Percentiles rank a stretch among this genome's conserved stretches.
Conservation (phyloP, 37 sponge, comb jelly and placozoan genomes). For the Aphrocallistes beatrix region DNA sequence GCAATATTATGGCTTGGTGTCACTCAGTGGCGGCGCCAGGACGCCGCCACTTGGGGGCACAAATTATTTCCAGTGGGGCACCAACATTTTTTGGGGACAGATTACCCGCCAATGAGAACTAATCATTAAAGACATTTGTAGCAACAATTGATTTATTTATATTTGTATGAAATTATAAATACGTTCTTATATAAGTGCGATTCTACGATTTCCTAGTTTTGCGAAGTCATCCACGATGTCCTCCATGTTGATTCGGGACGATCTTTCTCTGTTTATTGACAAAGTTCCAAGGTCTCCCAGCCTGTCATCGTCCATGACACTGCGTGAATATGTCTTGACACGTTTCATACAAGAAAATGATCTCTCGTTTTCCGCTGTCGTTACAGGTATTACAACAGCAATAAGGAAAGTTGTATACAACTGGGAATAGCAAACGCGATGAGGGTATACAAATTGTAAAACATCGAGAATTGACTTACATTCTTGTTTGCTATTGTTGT, state of each 20-base stretch:
- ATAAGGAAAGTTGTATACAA: background rate
- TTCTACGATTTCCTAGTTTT: background rate
- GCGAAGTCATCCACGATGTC: background rate
- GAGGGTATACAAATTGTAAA: background rate
- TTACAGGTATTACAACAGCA: background rate
- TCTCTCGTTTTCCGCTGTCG: background rate
- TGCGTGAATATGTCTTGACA: background rate
- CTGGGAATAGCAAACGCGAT: background rate
- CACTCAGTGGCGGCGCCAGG: slow-evolving; percentile 12
- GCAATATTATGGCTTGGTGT: too few relatives aligned
- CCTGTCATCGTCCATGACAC: background rate
- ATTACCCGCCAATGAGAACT: background rate
- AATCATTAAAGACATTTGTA: too few relatives aligned
- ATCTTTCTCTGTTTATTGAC: background rate
- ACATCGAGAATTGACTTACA: background rate
- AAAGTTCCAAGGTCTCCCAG: slow-evolving; percentile 9
- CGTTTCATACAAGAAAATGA: slow-evolving; percentile 6
- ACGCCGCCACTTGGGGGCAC: background rate
- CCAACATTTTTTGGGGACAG: background rate
- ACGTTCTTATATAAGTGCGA: too few relatives aligned
- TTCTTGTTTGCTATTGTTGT: background rate
- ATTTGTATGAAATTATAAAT: too few relatives aligned
- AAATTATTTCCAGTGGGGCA: background rate
- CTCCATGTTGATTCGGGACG: background rate
- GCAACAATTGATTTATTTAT: too few relatives aligned